phyloP scores from a whole-genome alignment of 2,797 vertebrate genomes.

The Avahi laniger region DNA sequence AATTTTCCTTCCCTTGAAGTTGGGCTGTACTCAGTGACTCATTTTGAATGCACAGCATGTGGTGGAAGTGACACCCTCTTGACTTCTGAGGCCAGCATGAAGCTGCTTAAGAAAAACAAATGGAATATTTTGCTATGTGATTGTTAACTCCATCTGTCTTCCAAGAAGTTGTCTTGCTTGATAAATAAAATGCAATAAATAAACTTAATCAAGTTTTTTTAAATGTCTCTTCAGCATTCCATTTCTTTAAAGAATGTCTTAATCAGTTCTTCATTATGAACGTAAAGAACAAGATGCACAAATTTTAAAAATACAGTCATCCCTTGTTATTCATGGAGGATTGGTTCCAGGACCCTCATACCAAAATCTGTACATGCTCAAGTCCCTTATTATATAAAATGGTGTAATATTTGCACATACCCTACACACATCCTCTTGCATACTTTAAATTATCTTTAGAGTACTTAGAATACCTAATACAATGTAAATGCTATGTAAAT shows the following conservation, averaged over 20 bases:
- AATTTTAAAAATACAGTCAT: background rate
- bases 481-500: background rate
- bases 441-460: background rate
- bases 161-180: background rate
- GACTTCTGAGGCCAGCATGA: background rate
- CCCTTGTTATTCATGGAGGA: background rate
- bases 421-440: background rate
- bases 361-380: background rate
- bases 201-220: background rate
- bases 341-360: background rate
- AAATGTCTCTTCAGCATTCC: background rate
- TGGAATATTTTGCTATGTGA: background rate
- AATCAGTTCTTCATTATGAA: background rate
- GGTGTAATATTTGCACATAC: background rate
- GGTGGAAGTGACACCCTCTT: background rate
- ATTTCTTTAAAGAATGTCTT: background rate
- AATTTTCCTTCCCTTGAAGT: too few species aligned
- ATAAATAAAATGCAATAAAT: background rate
- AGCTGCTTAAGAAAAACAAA: background rate
- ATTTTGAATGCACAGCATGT: background rate
- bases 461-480: background rate
- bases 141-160: background rate
- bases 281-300: background rate
- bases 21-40: background rate
- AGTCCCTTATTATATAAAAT: background rate